Conservation (phyloP, 2,888 invertebrate species). For the Cataglyphis livida region DNA sequence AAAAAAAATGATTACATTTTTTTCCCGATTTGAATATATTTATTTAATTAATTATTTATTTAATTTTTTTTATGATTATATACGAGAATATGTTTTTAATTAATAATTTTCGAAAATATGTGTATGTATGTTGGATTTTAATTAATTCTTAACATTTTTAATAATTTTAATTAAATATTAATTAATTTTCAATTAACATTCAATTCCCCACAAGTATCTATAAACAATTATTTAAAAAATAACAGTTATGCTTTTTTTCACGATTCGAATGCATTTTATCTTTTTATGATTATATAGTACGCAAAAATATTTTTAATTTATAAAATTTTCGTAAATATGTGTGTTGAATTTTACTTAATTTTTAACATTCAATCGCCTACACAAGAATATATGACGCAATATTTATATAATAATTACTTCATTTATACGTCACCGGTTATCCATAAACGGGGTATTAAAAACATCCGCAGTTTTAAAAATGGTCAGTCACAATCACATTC, state of each 20-base stretch:
- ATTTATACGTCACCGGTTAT: too few species aligned
- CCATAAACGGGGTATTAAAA: too few species aligned
- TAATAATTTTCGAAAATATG: not conserved
- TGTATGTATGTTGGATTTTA: not conserved
- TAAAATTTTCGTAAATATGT: not conserved
- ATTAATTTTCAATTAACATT: constrained; percentile 5
- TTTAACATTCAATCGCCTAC: not conserved
- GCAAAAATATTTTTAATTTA: too few species aligned
- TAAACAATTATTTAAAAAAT: too few species aligned
- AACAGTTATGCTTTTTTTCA: not conserved
- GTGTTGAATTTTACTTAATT: not conserved
- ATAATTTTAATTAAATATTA: not conserved
- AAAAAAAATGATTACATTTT: not conserved
- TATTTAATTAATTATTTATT: too few species aligned
- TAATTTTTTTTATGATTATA: not conserved
- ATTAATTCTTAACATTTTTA: not conserved
- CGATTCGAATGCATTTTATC: too few species aligned
- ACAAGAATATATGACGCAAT: not conserved
- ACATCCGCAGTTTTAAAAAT: too few species aligned
- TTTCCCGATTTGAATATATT: not conserved
- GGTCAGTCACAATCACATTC: too few species aligned
- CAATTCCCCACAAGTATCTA: not conserved
- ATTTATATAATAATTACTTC: not conserved
- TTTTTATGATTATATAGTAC: too few species aligned
- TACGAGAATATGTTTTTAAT: not conserved